Conservation (phyloP, 2,888 invertebrate genomes). For the Athetis lepigone region DNA sequence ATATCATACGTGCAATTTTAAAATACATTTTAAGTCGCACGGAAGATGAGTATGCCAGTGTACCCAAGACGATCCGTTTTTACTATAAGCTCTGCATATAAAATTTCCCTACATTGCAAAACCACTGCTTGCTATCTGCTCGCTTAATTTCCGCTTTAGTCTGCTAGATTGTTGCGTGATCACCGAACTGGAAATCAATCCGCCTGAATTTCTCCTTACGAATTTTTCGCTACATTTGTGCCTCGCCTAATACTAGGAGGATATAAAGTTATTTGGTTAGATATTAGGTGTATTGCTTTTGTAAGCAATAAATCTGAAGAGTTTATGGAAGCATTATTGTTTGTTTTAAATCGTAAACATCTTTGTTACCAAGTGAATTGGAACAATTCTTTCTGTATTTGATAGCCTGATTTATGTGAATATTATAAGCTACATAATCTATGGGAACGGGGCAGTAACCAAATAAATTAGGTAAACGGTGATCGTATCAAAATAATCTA, state of each 20-base stretch:
- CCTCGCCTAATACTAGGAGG: not conserved
- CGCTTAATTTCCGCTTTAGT: slow-evolving; percentile 42
- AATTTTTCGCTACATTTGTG: slow-evolving; percentile 11
- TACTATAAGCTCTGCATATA: slow-evolving; percentile 5
- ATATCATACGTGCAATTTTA: too few relatives aligned
- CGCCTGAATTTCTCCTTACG: slow-evolving; percentile 11
- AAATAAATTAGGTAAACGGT: too few relatives aligned
- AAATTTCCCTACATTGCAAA: slow-evolving; percentile 17
- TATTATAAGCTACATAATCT: too few relatives aligned
- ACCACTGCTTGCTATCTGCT: slow-evolving; percentile 32
- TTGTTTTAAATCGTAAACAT: too few relatives aligned
- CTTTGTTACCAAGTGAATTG: too few relatives aligned
- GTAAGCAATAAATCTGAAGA: too few relatives aligned
- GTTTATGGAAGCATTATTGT: too few relatives aligned
- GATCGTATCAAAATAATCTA: too few relatives aligned
- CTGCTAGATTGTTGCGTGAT: slow-evolving; percentile 28
- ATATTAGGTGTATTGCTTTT: too few relatives aligned
- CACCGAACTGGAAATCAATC: slow-evolving; percentile 33
- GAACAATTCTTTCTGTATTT: too few relatives aligned
- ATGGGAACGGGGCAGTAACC: too few relatives aligned
- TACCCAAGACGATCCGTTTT: slow-evolving; percentile 13
- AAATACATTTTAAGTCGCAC: slow-evolving; percentile 3
- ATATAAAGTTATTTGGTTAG: not conserved
- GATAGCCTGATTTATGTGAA: too few relatives aligned
- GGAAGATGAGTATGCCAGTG: slow-evolving; percentile 1